Percentiles rank a stretch among this genome's conserved stretches.
These are phyloP conservation scores for Eurytoma californica DNA, from an alignment of 2,888 invertebrate genomes.

Conservation along the genomic window DNA sequence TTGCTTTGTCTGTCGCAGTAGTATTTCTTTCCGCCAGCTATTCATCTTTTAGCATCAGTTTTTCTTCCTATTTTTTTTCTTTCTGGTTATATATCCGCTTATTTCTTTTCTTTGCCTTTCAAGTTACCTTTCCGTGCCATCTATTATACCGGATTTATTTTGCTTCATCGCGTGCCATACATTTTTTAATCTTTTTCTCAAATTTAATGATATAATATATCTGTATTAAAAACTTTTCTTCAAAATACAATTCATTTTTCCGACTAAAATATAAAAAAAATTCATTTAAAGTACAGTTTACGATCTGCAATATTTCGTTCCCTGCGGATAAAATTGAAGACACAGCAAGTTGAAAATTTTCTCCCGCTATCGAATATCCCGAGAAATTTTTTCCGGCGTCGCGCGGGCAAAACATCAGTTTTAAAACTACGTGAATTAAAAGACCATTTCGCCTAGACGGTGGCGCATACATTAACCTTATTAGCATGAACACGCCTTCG, in stretches of 20 bases:
- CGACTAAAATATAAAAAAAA: no score
- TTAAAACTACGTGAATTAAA: constrained; percentile 6
- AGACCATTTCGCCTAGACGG: background rate
- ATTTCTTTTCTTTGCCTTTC: background rate
- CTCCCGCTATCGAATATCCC: no score
- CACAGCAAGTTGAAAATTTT: no score
- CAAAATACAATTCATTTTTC: no score
- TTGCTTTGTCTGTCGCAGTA: background rate
- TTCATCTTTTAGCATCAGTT: background rate
- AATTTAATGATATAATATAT: no score
- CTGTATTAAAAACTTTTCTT: no score
- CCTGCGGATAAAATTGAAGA: no score
- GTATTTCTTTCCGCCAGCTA: background rate
- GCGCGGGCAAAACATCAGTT: background rate
- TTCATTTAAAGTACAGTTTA: no score
- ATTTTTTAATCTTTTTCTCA: background rate
- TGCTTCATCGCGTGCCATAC: background rate
- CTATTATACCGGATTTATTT: constrained; percentile 27
- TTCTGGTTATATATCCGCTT: constrained; percentile 28
- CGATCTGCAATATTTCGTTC: no score
- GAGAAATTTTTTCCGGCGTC: no score
- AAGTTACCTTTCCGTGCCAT: constrained; percentile 27
- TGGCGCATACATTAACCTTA: constrained; percentile 1
- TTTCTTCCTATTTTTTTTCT: constrained; percentile 11
- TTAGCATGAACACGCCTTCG: constrained; percentile 7